Base-by-base conservation (phyloP, 35 echinoderm and acorn worm genomes). In the Ophioderma brevispina region DNA sequence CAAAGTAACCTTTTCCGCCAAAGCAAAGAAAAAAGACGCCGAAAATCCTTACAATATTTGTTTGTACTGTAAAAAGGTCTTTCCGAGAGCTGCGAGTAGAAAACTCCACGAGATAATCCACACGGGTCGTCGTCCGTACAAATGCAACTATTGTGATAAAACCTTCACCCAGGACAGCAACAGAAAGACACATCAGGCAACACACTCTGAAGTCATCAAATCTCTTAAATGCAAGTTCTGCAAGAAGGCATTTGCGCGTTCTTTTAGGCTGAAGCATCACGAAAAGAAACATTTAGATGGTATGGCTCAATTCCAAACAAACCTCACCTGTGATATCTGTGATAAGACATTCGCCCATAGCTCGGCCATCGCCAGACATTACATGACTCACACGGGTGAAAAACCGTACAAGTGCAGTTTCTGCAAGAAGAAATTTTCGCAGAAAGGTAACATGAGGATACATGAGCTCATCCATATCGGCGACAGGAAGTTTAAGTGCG, bases 61-160 rank as follows among this genome's bases (percentile, higher is more conserved):
- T 25, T 70, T 70, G 59, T 70, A 70, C 28, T 98, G 96, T 83
- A 31, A 75, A 17, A 87, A 90, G 38, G 93, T 92, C 33, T 98
- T 98, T 56, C 93, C 93, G 6, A 92, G 95, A 76, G 87, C 94
- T 0, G 94, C 96, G 0, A 98, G 94, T 82, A 55, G 94, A 18
- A 98, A 98, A 36, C 93, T 98, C 23, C 96, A 98, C 39, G 87
- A 95, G 13, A 63, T 93, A 14, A 90, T 98, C 32, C 96, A 98
- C 84, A 98, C 87, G n/a, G 93, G 93, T 32, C 89, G 92, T 75
- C 37, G 91, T 21, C 96, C 96, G 21, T 98, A 95, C 85, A 86
- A 80, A 31, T 98, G 96, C 41, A 93, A 95, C 31, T 80, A 85
- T 32, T 98, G 96, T 64, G 82, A 77, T n/a, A 94, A 92, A 50